Percentiles rank a stretch among this genome's conserved stretches.
These are phyloP conservation scores for Melanostoma scalare DNA, from an alignment of 2,888 invertebrate genomes.

Conservation along the genomic window DNA sequence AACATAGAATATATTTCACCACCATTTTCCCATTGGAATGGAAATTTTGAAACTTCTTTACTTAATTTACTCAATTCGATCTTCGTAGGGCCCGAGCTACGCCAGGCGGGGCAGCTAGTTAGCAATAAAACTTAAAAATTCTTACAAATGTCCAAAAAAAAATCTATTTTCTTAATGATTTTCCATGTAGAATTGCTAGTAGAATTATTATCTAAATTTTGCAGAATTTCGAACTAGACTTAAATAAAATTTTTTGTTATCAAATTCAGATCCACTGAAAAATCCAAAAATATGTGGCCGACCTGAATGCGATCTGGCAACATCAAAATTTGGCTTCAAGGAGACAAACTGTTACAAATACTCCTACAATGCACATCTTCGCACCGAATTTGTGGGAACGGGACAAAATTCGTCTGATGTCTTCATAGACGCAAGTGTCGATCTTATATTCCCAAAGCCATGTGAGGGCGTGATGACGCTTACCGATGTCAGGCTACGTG, in stretches of 20 bases:
- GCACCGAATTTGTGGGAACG: constrained; percentile 87
- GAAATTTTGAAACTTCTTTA: too few species aligned
- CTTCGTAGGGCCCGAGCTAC: too few species aligned
- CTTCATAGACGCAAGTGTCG: constrained; percentile 84
- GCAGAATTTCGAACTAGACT: too few species aligned
- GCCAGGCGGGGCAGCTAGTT: too few species aligned
- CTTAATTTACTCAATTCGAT: too few species aligned
- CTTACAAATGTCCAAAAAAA: too few species aligned
- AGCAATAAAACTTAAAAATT: too few species aligned
- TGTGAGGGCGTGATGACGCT: constrained; percentile 89
- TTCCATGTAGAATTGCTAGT: too few species aligned
- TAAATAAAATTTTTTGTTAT: constrained; percentile 53
- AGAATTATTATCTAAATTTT: background rate
- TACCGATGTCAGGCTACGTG: constrained; percentile 84
- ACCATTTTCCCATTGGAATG: too few species aligned
- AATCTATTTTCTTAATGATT: too few species aligned
- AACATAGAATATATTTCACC: too few species aligned
- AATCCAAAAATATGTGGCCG: constrained; percentile 88
- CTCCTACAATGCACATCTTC: constrained; percentile 88
- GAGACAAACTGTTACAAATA: constrained; percentile 84
- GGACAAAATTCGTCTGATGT: constrained; percentile 88
- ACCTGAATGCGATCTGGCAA: constrained; percentile 84
- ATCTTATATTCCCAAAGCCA: constrained; percentile 86
- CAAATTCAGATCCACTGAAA: constrained; percentile 86
- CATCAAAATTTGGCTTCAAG: constrained; percentile 79